Conservation (phyloP, 2,113 vertebrate species). For the Paratilapia polleni region DNA sequence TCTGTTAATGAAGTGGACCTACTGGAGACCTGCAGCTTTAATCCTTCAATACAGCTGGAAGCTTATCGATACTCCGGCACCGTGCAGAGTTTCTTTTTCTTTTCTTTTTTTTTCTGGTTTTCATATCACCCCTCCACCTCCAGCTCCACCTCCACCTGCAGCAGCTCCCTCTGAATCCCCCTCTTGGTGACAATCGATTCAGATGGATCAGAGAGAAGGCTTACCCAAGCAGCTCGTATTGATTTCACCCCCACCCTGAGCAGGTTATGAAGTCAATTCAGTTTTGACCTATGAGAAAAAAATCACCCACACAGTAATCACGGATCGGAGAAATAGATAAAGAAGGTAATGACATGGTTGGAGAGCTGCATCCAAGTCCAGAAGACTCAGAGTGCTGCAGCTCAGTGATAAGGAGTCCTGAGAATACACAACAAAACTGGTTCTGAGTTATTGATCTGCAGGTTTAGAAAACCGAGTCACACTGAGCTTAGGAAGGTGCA, state of each 20-base stretch:
- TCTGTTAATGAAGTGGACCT: conserved; percentile 24
- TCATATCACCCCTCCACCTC: neutral
- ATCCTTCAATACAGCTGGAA: conserved; percentile 4
- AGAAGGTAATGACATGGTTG: conserved; percentile 33
- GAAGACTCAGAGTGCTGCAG: conserved; percentile 18
- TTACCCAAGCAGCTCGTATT: conserved; percentile 22
- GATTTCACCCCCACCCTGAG: neutral
- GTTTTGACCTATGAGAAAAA: conserved; percentile 24
- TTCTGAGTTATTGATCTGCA: neutral
- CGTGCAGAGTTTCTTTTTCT: neutral
- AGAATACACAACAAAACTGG: neutral
- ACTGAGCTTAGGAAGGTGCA: neutral
- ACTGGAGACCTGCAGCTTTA: neutral
- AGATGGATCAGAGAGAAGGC: conserved; percentile 14
- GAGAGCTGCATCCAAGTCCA: neutral
- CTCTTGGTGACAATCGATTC: conserved; percentile 23
- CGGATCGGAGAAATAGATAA: conserved; percentile 6
- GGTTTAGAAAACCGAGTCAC: neutral
- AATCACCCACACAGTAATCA: neutral
- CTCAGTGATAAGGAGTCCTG: neutral
- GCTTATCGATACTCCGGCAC: neutral
- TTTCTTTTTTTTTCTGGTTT: neutral
- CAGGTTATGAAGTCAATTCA: conserved; percentile 32
- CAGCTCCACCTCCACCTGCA: neutral
- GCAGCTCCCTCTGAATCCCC: neutral